A percentile compares a stretch with the other conserved stretches of the same genome.
Evolutionary conservation across 2,797 vertebrate species (phyloP).

Genomic region (Sebastes oblongus): DNA sequence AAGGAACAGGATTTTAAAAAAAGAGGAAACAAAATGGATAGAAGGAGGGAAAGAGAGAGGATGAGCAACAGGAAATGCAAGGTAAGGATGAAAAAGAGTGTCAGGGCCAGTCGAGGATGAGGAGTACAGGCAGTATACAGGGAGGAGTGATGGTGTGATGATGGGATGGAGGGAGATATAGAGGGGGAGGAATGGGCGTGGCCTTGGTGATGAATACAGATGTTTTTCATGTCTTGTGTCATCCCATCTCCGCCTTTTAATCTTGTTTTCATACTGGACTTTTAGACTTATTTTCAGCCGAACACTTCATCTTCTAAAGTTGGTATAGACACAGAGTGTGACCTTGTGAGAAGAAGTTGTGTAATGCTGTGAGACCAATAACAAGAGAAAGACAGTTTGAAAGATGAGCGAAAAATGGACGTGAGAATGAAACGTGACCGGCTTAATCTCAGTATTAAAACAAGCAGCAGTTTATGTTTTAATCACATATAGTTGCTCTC

Average conservation of each 20-base stretch:
- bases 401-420: not conserved
- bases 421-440: not conserved
- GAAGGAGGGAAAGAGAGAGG: not conserved
- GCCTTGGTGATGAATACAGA: not conserved
- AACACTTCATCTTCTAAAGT: not conserved
- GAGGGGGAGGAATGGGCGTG: slow-evolving; percentile 27
- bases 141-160: slow-evolving; percentile 29
- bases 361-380: not conserved
- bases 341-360: not conserved
- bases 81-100: slow-evolving; percentile 19
- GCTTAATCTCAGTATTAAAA: not conserved
- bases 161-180: not conserved
- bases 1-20: not conserved
- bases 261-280: not conserved
- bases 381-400: not conserved
- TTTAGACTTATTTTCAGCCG: not conserved
- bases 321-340: not conserved
- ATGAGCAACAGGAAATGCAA: not conserved
- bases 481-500: not conserved
- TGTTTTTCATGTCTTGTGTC: not conserved
- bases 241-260: not conserved
- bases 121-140: not conserved
- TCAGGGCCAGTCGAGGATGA: no score
- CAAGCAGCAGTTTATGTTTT: not conserved
- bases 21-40: not conserved